These are phyloP conservation scores for Clusia tigrina DNA, from an alignment of 2,888 invertebrate species.

Conservation along the genomic window DNA sequence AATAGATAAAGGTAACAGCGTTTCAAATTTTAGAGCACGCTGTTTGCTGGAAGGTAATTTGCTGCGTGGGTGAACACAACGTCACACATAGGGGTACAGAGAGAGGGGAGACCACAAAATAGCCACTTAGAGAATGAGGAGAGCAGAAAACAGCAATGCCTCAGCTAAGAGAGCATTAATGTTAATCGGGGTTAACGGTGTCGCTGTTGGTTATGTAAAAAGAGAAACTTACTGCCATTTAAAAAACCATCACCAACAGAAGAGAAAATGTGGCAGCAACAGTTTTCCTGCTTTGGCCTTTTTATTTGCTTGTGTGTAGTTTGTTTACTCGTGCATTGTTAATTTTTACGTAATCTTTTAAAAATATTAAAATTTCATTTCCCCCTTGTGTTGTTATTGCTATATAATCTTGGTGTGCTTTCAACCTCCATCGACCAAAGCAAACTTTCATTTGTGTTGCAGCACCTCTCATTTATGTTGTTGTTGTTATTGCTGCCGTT, in stretches of 20 bases:
- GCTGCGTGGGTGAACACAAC: too few species aligned
- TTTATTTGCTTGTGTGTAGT: conserved; percentile 32
- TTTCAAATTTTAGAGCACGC: too few species aligned
- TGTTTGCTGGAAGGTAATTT: too few species aligned
- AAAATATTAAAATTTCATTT: conserved; percentile 34
- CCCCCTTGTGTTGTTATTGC: conserved; percentile 39
- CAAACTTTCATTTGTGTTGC: conserved; percentile 52
- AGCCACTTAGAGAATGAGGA: too few species aligned
- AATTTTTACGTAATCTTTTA: conserved; percentile 24
- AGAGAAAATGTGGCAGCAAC: neutral
- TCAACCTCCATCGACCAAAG: conserved; percentile 25
- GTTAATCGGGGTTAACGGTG: too few species aligned
- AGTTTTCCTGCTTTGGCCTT: neutral
- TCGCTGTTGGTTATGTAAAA: too few species aligned
- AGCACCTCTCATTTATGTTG: conserved; percentile 28
- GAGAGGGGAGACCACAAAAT: too few species aligned
- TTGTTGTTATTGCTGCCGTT: neutral
- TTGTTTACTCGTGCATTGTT: conserved; percentile 43
- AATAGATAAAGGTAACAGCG: too few species aligned
- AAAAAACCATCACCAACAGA: neutral
- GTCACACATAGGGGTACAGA: too few species aligned
- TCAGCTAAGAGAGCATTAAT: too few species aligned
- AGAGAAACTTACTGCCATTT: neutral
- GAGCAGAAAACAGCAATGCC: too few species aligned
- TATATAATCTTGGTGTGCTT: conserved; percentile 12